Percentiles rank a stretch among this genome's conserved stretches.
These are phyloP conservation scores for Oplegnathus fasciatus DNA, from an alignment of 2,113 vertebrate genomes.

Conservation along the genomic window DNA sequence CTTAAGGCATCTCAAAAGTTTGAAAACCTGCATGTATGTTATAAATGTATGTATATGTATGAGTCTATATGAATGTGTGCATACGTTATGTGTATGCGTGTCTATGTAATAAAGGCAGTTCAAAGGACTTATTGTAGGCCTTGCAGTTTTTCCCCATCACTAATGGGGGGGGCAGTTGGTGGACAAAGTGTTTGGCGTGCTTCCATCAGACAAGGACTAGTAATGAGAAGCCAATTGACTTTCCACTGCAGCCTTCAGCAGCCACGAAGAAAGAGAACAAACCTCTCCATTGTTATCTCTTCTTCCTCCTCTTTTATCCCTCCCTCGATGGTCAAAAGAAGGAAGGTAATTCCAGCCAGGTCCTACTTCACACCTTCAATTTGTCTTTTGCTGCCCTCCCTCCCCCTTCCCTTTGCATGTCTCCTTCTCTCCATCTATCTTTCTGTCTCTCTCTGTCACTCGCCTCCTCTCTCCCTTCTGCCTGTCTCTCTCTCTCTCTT, in stretches of 20 bases:
- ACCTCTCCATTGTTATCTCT: slow-evolving; percentile 65
- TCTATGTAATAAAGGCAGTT: slow-evolving; percentile 16
- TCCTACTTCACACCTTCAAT: slow-evolving; percentile 76
- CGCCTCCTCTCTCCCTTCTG: slow-evolving; percentile 32
- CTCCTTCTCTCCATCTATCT: slow-evolving; percentile 60
- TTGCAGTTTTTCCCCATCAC: not conserved
- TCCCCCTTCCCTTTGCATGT: slow-evolving; percentile 34
- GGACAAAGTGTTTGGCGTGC: slow-evolving; percentile 14
- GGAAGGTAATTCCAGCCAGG: slow-evolving; percentile 68
- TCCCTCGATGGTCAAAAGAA: slow-evolving; percentile 64
- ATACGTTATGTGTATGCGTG: not conserved
- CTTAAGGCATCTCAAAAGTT: not conserved
- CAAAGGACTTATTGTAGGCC: slow-evolving; percentile 5
- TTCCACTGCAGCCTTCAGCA: slow-evolving; percentile 48
- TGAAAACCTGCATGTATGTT: not conserved
- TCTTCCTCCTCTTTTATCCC: slow-evolving; percentile 56
- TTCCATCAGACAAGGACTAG: slow-evolving; percentile 35
- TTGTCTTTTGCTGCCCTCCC: slow-evolving; percentile 69
- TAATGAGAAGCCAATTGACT: slow-evolving; percentile 53
- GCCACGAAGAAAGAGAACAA: slow-evolving; percentile 55
- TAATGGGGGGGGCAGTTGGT: not conserved
- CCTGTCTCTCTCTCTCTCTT: slow-evolving; percentile 17
- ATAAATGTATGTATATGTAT: not conserved
- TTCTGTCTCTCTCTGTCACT: slow-evolving; percentile 60
- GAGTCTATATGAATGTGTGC: not conserved